Conservation (phyloP, 2,888 invertebrate genomes). For the Uloborus plumipes region DNA sequence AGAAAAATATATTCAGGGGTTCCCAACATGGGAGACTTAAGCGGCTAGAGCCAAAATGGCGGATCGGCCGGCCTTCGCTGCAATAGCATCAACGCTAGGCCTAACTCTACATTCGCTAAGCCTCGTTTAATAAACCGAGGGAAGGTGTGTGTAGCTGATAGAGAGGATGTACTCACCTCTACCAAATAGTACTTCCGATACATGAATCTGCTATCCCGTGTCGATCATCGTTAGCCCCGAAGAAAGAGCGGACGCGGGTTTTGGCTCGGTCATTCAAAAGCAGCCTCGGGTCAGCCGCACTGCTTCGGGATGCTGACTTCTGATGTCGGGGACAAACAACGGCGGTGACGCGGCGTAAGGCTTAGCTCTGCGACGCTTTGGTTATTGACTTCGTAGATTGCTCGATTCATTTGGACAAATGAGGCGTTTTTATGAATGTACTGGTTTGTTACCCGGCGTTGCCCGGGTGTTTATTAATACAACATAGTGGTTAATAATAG, state of each 20-base stretch:
- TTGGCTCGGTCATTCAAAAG: slow-evolving; percentile 45
- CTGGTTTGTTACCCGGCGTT: too few relatives aligned
- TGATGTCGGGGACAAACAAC: background rate
- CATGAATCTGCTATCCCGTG: slow-evolving; percentile 60
- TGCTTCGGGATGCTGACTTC: background rate
- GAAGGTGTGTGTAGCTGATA: background rate
- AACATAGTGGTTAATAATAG: too few relatives aligned
- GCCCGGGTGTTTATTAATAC: too few relatives aligned
- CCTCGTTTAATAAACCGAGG: background rate
- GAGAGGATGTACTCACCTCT: slow-evolving; percentile 53
- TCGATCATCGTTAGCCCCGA: slow-evolving; percentile 49
- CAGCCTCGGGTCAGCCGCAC: background rate
- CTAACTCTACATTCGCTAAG: slow-evolving; percentile 17
- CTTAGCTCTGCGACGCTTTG: background rate
- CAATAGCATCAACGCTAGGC: slow-evolving; percentile 17
- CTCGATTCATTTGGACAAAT: too few relatives aligned
- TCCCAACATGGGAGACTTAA: too few relatives aligned
- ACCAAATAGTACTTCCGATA: slow-evolving; percentile 64
- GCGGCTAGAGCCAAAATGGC: too few relatives aligned
- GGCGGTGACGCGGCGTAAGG: slow-evolving; percentile 7
- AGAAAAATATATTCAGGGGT: too few relatives aligned
- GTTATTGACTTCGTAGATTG: too few relatives aligned
- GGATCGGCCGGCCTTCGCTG: too few relatives aligned
- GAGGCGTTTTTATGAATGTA: too few relatives aligned
- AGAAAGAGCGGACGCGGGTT: slow-evolving; percentile 10